Base-by-base conservation (phyloP, 2,797 vertebrate species). In the Mionectes olivaceus region DNA sequence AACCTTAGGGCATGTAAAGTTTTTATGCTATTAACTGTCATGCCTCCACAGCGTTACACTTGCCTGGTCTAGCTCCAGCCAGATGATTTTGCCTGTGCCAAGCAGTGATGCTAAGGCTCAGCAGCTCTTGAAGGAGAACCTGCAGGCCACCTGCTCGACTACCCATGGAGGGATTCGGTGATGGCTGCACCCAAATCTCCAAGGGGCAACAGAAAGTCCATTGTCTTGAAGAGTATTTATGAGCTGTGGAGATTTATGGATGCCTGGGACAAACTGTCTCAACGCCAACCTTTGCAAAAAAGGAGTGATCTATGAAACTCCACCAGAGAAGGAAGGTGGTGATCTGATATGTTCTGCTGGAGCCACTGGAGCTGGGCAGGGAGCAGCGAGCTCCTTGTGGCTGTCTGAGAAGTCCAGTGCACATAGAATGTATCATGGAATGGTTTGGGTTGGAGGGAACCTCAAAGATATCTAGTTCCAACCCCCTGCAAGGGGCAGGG, bases 401-500 rank as follows among this genome's bases (percentile, higher is more conserved):
- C 21, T 19, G 10, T 13, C 15, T 27, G 9, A 65, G 50, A 83
- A 75, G 74, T 7, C 19, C n/a, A 27, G 23, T 3, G 52, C 25
- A 11, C 22, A 41, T 10, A 32, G 14, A 5, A 33, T 9, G 15
- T 25, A 19, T 7, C 30, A 9, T 28, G 16, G 15, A 53, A 47
- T 11, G 6, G 22, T 28, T 60, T 37, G 46, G 39, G 15, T 32
- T 83, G 39, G 17, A 60, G 60, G 7, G 4, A 10, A 60, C 19
- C 27, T 60, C 60, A 60, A 43, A 55, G 23, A 53, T 28, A 65
- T 32, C 39, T 53, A 3, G 9, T 53, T 67, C 19, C 32, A 43
- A n/a, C 0, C 4, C 9, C 5, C 4, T 13, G 22, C 46, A 10
- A 35, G 6, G 6, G 70, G 22, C 59, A 71, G 15, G 3, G 46